Percentiles rank a stretch among this genome's conserved stretches.
Evolutionary conservation across 2,797 vertebrate genomes (phyloP).

Genomic region (Telmatherina bonti): DNA sequence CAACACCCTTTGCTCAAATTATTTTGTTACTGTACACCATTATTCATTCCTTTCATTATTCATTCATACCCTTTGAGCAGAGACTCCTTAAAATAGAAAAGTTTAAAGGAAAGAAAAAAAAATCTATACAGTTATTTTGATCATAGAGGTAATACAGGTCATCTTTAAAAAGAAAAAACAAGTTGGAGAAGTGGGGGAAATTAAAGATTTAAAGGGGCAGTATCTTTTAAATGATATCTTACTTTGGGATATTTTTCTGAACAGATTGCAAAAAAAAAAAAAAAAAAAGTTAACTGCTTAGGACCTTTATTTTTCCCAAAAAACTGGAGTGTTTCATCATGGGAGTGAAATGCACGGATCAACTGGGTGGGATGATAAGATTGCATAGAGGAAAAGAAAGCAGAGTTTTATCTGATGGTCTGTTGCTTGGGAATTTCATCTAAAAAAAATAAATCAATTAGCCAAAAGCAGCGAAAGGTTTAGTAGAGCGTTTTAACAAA

Average conservation of each 20-base stretch:
- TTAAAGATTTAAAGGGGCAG: conserved; percentile 78
- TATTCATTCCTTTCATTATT: conserved; percentile 28
- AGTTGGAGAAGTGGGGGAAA: conserved; percentile 49
- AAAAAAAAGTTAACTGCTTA: conserved; percentile 29
- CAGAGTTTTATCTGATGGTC: conserved; percentile 1
- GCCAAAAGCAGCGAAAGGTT: conserved; percentile 39
- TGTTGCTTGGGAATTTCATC: conserved; percentile 18
- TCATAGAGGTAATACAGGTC: conserved; percentile 69
- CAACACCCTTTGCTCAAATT: conserved; percentile 54
- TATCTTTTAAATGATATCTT: conserved; percentile 68
- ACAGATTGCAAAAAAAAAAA: conserved; percentile 33
- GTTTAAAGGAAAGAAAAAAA: conserved; percentile 12
- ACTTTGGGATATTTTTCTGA: conserved; percentile 16
- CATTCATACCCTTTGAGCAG: conserved; percentile 19
- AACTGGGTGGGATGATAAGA: conserved; percentile 40
- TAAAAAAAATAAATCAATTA: conserved; percentile 33
- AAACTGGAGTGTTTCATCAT: conserved; percentile 79
- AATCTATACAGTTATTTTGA: conserved; percentile 75
- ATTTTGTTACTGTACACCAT: conserved; percentile 43
- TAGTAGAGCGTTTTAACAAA: conserved; percentile 41
- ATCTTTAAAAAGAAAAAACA: conserved; percentile 34
- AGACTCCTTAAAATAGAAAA: conserved; percentile 29
- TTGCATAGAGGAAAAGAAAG: conserved; percentile 61
- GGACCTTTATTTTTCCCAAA: conserved; percentile 41
- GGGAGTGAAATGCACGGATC: conserved; percentile 71